Percentiles rank a stretch among this genome's conserved stretches.
These are phyloP conservation scores for Cerastis leucographa DNA, from an alignment of 2,888 invertebrate genomes.

Conservation along the genomic window DNA sequence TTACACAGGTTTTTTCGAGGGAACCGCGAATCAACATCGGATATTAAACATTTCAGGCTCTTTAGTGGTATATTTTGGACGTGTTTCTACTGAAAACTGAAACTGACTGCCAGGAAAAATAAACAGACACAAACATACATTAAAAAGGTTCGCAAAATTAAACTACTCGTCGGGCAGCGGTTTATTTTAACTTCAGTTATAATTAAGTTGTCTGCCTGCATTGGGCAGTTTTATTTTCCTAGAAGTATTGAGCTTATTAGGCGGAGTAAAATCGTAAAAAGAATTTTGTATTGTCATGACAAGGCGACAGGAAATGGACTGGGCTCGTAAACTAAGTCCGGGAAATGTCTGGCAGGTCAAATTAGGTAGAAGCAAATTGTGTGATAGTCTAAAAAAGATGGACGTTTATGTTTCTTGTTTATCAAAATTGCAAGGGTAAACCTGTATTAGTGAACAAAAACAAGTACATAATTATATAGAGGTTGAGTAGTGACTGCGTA, in stretches of 20 bases:
- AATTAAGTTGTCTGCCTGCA: conserved; percentile 22
- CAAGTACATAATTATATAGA: background rate
- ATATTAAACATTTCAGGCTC: conserved; percentile 52
- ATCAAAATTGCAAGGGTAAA: background rate
- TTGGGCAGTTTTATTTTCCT: conserved; percentile 5
- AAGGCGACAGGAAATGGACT: conserved; percentile 59
- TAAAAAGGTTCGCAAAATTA: conserved; percentile 9
- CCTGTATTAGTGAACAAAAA: background rate
- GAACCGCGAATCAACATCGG: conserved; percentile 51
- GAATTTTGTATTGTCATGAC: conserved; percentile 47
- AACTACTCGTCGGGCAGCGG: background rate
- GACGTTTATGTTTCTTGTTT: conserved; percentile 14
- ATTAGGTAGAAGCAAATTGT: conserved; percentile 54
- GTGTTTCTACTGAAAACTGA: conserved; percentile 10
- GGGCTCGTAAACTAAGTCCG: conserved; percentile 52
- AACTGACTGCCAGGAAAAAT: conserved; percentile 10
- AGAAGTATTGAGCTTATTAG: background rate
- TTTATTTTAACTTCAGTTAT: conserved; percentile 34
- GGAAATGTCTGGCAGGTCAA: conserved; percentile 50
- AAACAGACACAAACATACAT: conserved; percentile 2
- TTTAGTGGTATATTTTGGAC: conserved; percentile 11
- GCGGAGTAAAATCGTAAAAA: conserved; percentile 30
- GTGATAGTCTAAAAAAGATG: conserved; percentile 43
- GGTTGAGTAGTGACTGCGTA: background rate
- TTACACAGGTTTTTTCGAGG: conserved; percentile 31